phyloP scores from a whole-genome alignment of 2,113 vertebrate species.

The Galeopterus variegatus region DNA sequence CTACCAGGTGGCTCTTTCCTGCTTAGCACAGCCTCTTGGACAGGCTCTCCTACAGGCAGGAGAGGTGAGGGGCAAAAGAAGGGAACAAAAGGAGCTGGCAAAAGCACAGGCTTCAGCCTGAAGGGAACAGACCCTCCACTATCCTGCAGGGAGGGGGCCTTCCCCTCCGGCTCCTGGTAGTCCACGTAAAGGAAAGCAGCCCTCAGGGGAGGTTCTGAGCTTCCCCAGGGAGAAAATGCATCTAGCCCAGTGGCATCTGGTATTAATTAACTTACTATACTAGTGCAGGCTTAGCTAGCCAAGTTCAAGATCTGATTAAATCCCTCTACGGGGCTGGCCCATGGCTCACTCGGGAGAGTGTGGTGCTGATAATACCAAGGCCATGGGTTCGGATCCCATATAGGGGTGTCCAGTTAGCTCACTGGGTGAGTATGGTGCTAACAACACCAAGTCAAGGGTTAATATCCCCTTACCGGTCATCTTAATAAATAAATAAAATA shows the following conservation, averaged over 20 bases:
- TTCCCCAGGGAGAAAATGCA: background rate
- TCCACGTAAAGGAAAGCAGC: background rate
- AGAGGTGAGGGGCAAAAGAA: background rate
- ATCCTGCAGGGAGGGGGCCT: background rate
- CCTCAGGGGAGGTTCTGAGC: background rate
- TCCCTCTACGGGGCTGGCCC: background rate
- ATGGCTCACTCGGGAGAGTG: too few relatives aligned
- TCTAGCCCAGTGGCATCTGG: background rate
- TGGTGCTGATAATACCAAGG: too few relatives aligned
- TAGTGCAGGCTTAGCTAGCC: background rate
- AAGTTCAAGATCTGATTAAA: background rate
- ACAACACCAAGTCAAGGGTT: too few relatives aligned
- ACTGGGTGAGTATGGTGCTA: too few relatives aligned
- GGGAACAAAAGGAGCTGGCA: background rate
- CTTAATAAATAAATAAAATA: too few relatives aligned
- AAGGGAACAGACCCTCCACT: background rate
- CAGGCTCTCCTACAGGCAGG: background rate
- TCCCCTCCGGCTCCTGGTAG: background rate
- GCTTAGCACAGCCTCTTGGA: background rate
- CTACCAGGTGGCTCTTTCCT: background rate
- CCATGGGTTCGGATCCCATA: too few relatives aligned
- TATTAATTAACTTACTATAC: constrained; percentile 10
- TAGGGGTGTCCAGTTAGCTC: too few relatives aligned
- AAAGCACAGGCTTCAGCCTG: too few relatives aligned
- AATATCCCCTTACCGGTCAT: too few relatives aligned